Base-by-base conservation (phyloP, 2,797 vertebrate species). In the Acanthopagrus latus region DNA sequence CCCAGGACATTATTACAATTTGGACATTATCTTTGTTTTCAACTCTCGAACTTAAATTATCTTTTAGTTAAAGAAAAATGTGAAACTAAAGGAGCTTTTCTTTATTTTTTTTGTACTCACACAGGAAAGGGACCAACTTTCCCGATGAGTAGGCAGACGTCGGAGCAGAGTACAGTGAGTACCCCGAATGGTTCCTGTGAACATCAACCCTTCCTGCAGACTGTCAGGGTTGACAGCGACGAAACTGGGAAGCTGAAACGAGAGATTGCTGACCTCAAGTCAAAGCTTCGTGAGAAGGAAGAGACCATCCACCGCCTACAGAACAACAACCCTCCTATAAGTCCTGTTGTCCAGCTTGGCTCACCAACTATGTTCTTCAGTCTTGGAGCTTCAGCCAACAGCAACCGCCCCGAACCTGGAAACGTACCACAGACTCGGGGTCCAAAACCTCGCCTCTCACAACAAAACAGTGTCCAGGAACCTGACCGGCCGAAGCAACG, bases 101-200 rank as follows among this genome's bases (percentile, higher is more conserved):
- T 38, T 38, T 20, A 1, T 47, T 23, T 14, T 20, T 29, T 18
- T 33, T 0, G 29, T 60, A 9, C 72, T 47, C 44, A 43, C 43
- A 55, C 74, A 71, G 29, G 3, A 2, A 4, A 2, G 4, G 18
- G 0, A 3, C 1, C 11, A 0, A 67, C 38, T 0, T 0, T 0
- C 0, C 2, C 0, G 0, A 0, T 58, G 29, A 10, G 2, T 10
- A 48, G 69, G 7, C 14, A 48, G 7, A 2, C 14, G 0, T 77
- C 70, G 1, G 14, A 33, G 21, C 5, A 51, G 13, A 27, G 64
- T 1, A 1, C 23, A 43, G 0, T 4, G 0, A 4, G 21, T 0
- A 1, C 23, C 25, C 0, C 3, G 0, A 4, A 18, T 5, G 0
- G 0, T 1, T 0, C 2, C 7, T 16, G 0, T 17, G 63, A 64